Conservation (phyloP, 2,113 vertebrate genomes). For the Ceyx margarethae region DNA sequence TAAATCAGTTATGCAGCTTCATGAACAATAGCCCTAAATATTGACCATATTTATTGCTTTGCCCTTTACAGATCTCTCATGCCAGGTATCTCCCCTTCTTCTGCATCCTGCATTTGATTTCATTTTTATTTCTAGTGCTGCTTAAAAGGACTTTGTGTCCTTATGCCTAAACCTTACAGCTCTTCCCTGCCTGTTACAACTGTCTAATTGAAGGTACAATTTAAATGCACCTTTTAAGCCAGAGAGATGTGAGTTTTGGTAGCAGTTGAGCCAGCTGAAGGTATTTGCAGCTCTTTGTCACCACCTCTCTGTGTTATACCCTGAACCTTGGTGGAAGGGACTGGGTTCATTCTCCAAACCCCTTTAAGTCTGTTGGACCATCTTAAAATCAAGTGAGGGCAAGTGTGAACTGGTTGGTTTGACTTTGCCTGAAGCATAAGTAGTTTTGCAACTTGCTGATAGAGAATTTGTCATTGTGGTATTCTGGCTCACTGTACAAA, state of each 20-base stretch:
- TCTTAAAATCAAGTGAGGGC: background rate
- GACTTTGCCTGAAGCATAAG: background rate
- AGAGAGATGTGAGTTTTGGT: background rate
- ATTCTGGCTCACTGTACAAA: background rate
- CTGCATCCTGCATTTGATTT: background rate
- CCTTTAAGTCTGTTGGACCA: background rate
- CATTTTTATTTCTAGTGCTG: background rate
- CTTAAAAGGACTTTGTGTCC: background rate
- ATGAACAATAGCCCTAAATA: background rate
- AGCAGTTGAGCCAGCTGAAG: background rate
- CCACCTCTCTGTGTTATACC: no score
- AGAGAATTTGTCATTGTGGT: background rate
- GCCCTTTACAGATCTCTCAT: background rate
- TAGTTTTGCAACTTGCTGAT: slow-evolving; percentile 1
- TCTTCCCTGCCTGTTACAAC: background rate
- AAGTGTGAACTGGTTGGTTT: background rate
- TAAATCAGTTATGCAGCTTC: background rate
- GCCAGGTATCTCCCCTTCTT: background rate
- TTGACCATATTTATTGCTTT: background rate
- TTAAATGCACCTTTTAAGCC: background rate
- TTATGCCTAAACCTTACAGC: background rate
- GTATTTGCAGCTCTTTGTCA: background rate
- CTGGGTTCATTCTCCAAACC: background rate
- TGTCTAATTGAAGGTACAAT: background rate
- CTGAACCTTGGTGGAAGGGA: background rate